phyloP scores from a whole-genome alignment of 2,888 invertebrate species.

The Drosophila flavopinicola region DNA sequence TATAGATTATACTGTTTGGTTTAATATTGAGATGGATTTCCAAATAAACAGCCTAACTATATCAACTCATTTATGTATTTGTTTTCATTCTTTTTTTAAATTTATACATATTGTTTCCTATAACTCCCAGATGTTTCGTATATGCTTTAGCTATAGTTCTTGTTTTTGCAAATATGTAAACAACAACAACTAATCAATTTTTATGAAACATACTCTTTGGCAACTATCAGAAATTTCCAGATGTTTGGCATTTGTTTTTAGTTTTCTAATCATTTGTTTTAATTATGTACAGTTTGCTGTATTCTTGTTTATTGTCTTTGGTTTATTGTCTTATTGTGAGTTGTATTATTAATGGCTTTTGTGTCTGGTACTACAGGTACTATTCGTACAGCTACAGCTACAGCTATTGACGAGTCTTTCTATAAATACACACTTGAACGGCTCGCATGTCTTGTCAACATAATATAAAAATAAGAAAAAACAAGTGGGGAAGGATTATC shows the following conservation, averaged over 20 bases:
- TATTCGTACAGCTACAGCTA: conserved; percentile 12
- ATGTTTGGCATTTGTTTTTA: not conserved
- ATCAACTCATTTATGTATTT: no score
- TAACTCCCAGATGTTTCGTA: no score
- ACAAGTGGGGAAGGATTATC: no score
- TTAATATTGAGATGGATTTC: no score
- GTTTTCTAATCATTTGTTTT: conserved; percentile 38
- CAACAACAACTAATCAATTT: not conserved
- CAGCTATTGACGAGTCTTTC: conserved; percentile 47
- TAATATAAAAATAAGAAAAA: conserved; percentile 12
- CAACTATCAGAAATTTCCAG: not conserved
- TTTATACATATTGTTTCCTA: no score
- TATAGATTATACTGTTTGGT: no score
- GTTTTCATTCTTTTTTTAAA: no score
- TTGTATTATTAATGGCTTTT: conserved; percentile 52
- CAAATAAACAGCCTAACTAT: no score
- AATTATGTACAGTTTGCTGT: conserved; percentile 49
- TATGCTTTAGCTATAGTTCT: not conserved
- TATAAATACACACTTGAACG: conserved; percentile 58
- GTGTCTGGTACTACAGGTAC: conserved; percentile 54
- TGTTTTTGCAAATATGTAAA: not conserved
- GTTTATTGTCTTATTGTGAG: conserved; percentile 19
- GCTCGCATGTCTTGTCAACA: conserved; percentile 61
- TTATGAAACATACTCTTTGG: not conserved
- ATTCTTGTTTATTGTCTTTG: conserved; percentile 29